phyloP scores from a whole-genome alignment of 2,797 vertebrate genomes.

The Emydoidea blandingii region DNA sequence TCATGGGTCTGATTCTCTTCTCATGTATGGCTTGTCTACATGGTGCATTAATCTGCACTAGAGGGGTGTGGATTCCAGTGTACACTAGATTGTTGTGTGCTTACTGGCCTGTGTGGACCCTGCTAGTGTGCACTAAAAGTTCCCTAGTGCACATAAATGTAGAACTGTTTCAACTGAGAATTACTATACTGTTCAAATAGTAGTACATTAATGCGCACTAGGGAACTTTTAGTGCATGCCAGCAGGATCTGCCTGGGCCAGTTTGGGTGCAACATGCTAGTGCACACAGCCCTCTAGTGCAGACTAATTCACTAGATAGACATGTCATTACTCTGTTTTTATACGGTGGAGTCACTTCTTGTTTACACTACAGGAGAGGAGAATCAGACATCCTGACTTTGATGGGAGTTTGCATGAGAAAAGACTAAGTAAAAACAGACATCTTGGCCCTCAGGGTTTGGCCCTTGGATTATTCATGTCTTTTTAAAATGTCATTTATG shows the following conservation, averaged over 20 bases:
- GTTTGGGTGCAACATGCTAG: neutral
- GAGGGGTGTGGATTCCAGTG: neutral
- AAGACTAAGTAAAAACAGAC: neutral
- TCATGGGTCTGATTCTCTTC: neutral
- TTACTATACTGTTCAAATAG: neutral
- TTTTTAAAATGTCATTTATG: slow-evolving; percentile 30
- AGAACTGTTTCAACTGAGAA: neutral
- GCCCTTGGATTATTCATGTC: neutral
- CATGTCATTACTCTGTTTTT: neutral
- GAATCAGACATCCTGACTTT: neutral
- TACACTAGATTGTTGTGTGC: neutral
- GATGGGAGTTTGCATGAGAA: neutral
- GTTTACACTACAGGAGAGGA: neutral
- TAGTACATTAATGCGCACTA: neutral
- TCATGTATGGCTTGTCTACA: neutral
- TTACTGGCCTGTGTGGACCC: neutral
- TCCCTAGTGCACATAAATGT: neutral
- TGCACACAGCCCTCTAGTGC: neutral
- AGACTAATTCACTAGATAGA: neutral
- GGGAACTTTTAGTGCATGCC: neutral
- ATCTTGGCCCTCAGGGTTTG: slow-evolving; percentile 5
- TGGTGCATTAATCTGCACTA: neutral
- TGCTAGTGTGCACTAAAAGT: neutral
- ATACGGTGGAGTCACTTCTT: neutral
- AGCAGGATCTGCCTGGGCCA: neutral